Evolutionary conservation across 1,140 invertebrate species (phyloP).

Genomic region (Drosophila nebulosa): DNA sequence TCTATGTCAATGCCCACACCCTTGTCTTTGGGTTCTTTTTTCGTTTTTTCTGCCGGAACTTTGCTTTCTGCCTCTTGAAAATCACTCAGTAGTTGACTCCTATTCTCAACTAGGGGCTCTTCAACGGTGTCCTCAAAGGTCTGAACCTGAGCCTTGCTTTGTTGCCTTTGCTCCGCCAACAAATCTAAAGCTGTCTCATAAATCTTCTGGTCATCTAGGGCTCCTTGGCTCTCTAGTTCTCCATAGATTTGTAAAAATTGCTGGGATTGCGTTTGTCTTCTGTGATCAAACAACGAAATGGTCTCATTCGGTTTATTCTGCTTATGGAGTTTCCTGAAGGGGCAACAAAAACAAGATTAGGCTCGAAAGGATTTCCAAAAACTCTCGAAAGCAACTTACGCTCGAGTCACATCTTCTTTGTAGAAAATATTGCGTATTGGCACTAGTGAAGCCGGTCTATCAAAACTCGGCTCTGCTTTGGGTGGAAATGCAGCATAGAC

Average conservation of each 20-base stretch:
- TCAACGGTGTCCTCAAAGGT: slow-evolving; percentile 16
- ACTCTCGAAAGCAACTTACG: slow-evolving; percentile 83
- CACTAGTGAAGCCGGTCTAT: slow-evolving; percentile 83
- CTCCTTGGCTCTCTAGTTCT: slow-evolving; percentile 82
- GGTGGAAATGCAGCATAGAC: slow-evolving; percentile 94
- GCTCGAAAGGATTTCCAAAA: too few species aligned
- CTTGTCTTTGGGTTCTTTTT: slow-evolving; percentile 26
- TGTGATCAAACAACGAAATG: slow-evolving; percentile 82
- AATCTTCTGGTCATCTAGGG: slow-evolving; percentile 81
- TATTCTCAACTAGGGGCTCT: slow-evolving; percentile 10
- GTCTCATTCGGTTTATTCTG: slow-evolving; percentile 82
- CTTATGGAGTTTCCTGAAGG: slow-evolving; percentile 84
- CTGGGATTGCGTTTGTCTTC: slow-evolving; percentile 83
- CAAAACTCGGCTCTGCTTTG: slow-evolving; percentile 87
- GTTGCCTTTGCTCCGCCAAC: slow-evolving; percentile 69
- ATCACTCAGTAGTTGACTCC: slow-evolving; percentile 44
- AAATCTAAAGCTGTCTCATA: slow-evolving; percentile 81
- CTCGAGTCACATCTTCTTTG: slow-evolving; percentile 91
- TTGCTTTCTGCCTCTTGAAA: slow-evolving; percentile 43
- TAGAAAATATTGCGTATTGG: slow-evolving; percentile 89
- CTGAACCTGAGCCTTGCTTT: not conserved
- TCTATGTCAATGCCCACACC: slow-evolving; percentile 55
- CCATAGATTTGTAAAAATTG: slow-evolving; percentile 84
- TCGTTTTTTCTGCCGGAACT: slow-evolving; percentile 20
- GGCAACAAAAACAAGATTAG: not conserved